phyloP scores from a whole-genome alignment of 2,888 invertebrate species.

The Blastobasis lacticolella region DNA sequence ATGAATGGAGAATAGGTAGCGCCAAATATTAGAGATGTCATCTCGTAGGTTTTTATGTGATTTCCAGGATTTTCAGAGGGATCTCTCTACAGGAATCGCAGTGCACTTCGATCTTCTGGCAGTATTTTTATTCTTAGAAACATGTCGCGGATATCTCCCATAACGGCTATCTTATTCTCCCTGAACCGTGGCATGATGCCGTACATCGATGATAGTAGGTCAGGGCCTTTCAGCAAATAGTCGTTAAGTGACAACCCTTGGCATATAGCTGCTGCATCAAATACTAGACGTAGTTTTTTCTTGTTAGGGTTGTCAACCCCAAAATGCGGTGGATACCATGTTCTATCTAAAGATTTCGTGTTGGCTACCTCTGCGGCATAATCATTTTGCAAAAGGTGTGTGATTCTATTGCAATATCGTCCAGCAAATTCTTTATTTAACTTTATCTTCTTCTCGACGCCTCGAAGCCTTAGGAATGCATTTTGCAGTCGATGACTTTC shows the following conservation, averaged over 20 bases:
- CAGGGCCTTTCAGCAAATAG: slow-evolving; percentile 13
- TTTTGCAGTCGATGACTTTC: too few species aligned
- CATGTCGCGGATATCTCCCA: too few species aligned
- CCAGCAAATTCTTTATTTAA: slow-evolving; percentile 4
- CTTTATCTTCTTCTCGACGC: slow-evolving; percentile 16
- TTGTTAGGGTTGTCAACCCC: slow-evolving; percentile 20
- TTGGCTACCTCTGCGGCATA: slow-evolving; percentile 12
- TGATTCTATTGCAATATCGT: slow-evolving; percentile 15
- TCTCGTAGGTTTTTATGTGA: too few species aligned
- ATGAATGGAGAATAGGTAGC: slow-evolving; percentile 11
- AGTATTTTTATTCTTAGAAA: too few species aligned
- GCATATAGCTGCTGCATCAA: slow-evolving; percentile 15
- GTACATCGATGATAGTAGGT: slow-evolving; percentile 12
- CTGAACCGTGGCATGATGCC: slow-evolving; percentile 17
- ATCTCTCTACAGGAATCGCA: too few species aligned
- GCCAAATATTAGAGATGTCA: too few species aligned
- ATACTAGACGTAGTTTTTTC: slow-evolving; percentile 15
- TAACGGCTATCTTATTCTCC: slow-evolving; percentile 10
- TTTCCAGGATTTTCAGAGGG: too few species aligned
- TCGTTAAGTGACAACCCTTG: slow-evolving; percentile 14
- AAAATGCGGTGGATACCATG: slow-evolving; percentile 23
- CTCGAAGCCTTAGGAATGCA: slow-evolving; percentile 12
- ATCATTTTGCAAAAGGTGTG: slow-evolving; percentile 17
- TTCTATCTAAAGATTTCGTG: not conserved
- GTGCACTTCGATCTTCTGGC: too few species aligned